These are phyloP conservation scores for Chionodraco myersi DNA, from an alignment of 2,113 vertebrate genomes.

Conservation along the genomic window DNA sequence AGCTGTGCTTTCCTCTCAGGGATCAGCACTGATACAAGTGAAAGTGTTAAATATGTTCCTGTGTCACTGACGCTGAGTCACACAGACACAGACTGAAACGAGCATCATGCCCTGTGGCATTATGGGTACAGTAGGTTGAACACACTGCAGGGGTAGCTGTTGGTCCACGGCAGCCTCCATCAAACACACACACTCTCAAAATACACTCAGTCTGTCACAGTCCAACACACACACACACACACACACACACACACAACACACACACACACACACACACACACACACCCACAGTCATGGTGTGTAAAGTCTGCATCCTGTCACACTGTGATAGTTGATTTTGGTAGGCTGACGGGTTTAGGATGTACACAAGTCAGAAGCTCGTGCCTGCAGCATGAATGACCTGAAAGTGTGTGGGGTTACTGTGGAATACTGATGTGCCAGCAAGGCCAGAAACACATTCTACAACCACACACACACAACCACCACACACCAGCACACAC, in stretches of 20 bases:
- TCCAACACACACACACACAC: slow-evolving; percentile 17
- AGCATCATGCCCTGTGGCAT: not conserved
- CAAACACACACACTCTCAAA: slow-evolving; percentile 13
- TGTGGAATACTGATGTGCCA: not conserved
- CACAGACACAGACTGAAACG: slow-evolving; percentile 3
- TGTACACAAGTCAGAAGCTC: slow-evolving; percentile 26
- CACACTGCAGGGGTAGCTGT: slow-evolving; percentile 61
- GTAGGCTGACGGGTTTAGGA: slow-evolving; percentile 19
- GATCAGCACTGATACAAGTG: not conserved
- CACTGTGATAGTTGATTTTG: slow-evolving; percentile 32
- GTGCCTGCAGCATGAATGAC: slow-evolving; percentile 33
- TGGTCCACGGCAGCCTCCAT: slow-evolving; percentile 27
- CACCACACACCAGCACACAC: no score
- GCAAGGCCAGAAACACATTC: not conserved
- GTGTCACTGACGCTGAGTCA: slow-evolving; percentile 6
- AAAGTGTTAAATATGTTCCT: slow-evolving; percentile 21
- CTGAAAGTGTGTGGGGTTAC: not conserved
- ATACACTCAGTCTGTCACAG: not conserved
- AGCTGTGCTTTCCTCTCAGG: not conserved
- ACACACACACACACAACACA: no score
- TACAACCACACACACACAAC: no score
- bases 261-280: slow-evolving; percentile 16
- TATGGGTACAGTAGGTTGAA: slow-evolving; percentile 25
- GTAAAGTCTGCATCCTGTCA: slow-evolving; percentile 27
- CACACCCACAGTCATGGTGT: not conserved